A percentile compares a stretch with the other conserved stretches of the same genome.
phyloP scores from a whole-genome alignment of 53 echinoderm and acorn worm species.

The Paelopatides confundens region DNA sequence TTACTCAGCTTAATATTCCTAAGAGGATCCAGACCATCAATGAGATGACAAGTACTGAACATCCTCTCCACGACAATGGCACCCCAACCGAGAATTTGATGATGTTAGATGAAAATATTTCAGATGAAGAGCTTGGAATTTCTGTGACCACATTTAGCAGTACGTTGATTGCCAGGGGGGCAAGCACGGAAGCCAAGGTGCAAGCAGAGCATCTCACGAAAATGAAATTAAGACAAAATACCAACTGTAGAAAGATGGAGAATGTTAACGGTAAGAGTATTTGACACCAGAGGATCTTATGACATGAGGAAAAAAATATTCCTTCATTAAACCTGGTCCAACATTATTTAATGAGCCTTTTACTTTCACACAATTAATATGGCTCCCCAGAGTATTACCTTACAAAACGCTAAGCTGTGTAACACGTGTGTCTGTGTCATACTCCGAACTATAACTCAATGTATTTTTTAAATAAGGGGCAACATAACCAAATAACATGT shows the following conservation, averaged over 20 bases:
- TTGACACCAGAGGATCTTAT: no score
- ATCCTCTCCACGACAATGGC: not conserved
- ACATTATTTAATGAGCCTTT: no score
- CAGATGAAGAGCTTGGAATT: not conserved
- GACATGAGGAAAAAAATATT: no score
- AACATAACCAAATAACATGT: no score
- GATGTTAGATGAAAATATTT: not conserved
- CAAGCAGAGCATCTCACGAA: not conserved
- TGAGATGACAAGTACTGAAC: not conserved
- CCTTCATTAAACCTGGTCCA: no score
- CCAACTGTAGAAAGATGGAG: not conserved
- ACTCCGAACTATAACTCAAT: no score
- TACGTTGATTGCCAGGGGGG: not conserved
- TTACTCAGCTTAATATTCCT: not conserved
- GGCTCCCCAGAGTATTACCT: no score
- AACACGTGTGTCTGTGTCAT: no score
- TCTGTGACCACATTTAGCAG: not conserved
- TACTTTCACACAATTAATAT: no score
- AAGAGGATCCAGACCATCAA: not conserved
- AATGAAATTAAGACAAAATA: not conserved
- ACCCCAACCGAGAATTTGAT: not conserved
- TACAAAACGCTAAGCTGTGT: no score
- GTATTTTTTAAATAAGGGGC: no score
- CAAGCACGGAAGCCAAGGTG: slow-evolving; percentile 11
- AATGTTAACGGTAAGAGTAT: not conserved